Evolutionary conservation across 2,113 vertebrate species (phyloP).

Genomic region (Lophochroa leadbeateri): DNA sequence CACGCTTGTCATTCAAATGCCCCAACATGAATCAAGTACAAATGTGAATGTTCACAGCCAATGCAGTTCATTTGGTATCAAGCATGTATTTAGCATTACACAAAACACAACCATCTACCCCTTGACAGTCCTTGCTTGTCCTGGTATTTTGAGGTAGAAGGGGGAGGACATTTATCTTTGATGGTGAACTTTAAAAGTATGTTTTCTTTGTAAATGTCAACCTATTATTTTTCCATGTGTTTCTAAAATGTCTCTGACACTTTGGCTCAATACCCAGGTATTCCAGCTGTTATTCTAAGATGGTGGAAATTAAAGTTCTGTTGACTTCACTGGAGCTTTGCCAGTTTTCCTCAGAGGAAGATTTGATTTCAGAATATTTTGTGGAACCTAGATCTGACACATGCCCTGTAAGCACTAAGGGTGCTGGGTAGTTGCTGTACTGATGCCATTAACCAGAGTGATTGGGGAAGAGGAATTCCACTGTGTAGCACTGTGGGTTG

Average conservation of each 20-base stretch:
- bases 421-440: not conserved
- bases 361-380: slow-evolving; percentile 49
- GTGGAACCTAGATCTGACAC: not conserved
- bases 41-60: slow-evolving; percentile 58
- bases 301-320: slow-evolving; percentile 65
- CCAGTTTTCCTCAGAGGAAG: slow-evolving; percentile 51
- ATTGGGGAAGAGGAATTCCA: not conserved
- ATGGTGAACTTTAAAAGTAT: slow-evolving; percentile 43
- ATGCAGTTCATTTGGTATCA: slow-evolving; percentile 19
- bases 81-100: slow-evolving; percentile 45
- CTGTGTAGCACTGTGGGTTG: not conserved
- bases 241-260: slow-evolving; percentile 58
- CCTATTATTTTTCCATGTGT: slow-evolving; percentile 36
- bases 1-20: slow-evolving; percentile 11
- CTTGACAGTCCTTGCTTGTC: slow-evolving; percentile 25
- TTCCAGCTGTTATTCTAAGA: slow-evolving; percentile 67
- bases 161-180: not conserved
- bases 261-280: slow-evolving; percentile 57
- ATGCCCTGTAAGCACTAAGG: not conserved
- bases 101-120: not conserved
- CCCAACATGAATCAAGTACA: slow-evolving; percentile 21
- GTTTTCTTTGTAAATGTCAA: slow-evolving; percentile 60
- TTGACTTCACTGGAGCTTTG: slow-evolving; percentile 55
- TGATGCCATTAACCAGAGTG: not conserved
- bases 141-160: not conserved